Evolutionary conservation across 2,888 invertebrate species (phyloP).

Genomic region (Epinotia brunnichana): DNA sequence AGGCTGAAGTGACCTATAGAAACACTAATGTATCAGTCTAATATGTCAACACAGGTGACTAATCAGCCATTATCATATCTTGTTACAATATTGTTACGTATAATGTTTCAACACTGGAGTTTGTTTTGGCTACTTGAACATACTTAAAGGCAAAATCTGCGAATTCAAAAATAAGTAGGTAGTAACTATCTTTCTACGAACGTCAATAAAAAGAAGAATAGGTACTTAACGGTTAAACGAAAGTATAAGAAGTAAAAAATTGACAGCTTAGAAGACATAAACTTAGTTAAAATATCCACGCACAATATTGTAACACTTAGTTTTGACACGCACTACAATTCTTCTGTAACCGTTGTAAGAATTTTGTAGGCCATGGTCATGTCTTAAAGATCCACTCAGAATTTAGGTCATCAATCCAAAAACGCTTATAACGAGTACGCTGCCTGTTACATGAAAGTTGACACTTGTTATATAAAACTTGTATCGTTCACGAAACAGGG

Average conservation of each 20-base stretch:
- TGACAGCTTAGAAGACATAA: too few relatives aligned
- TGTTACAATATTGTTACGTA: neutral
- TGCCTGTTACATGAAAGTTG: constrained; percentile 4
- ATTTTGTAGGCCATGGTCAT: neutral
- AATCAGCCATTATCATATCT: neutral
- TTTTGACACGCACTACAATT: too few relatives aligned
- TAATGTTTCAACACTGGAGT: neutral
- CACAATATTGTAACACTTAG: too few relatives aligned
- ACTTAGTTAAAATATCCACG: too few relatives aligned
- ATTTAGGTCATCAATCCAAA: neutral
- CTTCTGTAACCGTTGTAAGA: neutral
- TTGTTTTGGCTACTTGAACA: constrained; percentile 2
- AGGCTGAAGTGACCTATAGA: constrained; percentile 2
- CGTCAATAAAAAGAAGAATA: too few relatives aligned
- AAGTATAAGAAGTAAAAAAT: too few relatives aligned
- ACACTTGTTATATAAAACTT: neutral
- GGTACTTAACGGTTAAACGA: too few relatives aligned
- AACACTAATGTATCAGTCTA: neutral
- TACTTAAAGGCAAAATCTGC: neutral
- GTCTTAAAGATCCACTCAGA: neutral
- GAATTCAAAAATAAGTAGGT: neutral
- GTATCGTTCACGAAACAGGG: neutral
- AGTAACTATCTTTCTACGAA: neutral
- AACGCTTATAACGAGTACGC: neutral
- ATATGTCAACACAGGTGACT: neutral